Base-by-base conservation (phyloP, 2,888 invertebrate genomes). In the Dione juno region DNA sequence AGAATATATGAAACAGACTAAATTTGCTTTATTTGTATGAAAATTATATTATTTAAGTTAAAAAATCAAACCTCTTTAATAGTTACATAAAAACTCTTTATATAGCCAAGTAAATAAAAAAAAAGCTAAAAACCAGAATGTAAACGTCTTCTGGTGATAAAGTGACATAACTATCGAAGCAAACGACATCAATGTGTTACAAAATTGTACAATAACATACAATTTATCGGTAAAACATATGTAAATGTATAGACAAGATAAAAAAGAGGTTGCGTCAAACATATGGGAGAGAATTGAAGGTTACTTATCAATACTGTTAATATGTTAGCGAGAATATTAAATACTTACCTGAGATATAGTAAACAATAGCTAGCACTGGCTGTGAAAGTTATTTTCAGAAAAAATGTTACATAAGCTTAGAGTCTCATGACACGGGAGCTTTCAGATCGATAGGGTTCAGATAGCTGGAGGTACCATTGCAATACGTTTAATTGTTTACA, bases 351-450 rank as follows among this genome's bases (percentile, higher is more conserved):
- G 83, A 77, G 79, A 79, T 79, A 80, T 83, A 84, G 87, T 89
- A 90, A 89, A 91, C 87, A 85, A 83, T 79, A 79, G 78, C 80
- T 88, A 86, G 82, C 85, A 84, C 83, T 82, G 78, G 81, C 81
- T 77, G 79, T 57, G 79, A 81, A 85, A 79, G 83, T 84, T 86
- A 87, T 85, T 88, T 89, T 85, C 84, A 81, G 82, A 84, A 86
- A 82, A 50, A 21, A 84, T 87, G 88, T 92, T 92, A 92, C 92
- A 92, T 92, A 92, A 92, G 92, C 84, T 75, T 75, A 82, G 82
- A 54, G 67, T 88, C 89, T 86, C 88, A 90, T 92, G 92, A 91
- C 92, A 90, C 85, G 71, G 81, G 81, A 73, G 70, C 81, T 82
- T 77, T 79, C 80, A 81, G 79, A 76, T 79, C 71, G 81, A 80